These are phyloP conservation scores for Tachypleus tridentatus DNA, from an alignment of 1,140 invertebrate species.

Conservation along the genomic window DNA sequence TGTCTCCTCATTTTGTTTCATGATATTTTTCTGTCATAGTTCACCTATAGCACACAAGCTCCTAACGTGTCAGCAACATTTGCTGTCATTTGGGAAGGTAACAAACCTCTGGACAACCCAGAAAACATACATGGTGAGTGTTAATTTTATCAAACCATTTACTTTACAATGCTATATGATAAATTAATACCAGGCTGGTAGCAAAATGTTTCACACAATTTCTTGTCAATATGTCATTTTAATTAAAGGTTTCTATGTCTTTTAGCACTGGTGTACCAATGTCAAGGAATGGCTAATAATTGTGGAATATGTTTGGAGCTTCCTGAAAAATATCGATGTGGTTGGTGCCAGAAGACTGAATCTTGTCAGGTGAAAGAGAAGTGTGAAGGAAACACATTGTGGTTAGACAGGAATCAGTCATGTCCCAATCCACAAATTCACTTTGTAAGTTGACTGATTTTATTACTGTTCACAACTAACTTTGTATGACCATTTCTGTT, in stretches of 20 bases:
- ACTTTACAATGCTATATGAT: too few relatives aligned
- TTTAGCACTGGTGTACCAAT: slow-evolving; percentile 69
- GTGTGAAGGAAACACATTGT: slow-evolving; percentile 45
- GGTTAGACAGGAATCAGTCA: slow-evolving; percentile 77
- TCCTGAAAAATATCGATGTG: slow-evolving; percentile 78
- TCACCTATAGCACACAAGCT: slow-evolving; percentile 31
- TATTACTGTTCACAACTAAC: neutral
- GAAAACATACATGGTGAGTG: slow-evolving; percentile 73
- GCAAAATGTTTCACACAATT: too few relatives aligned
- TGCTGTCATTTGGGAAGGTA: slow-evolving; percentile 89
- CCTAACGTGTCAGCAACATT: slow-evolving; percentile 88
- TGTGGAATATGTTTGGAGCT: slow-evolving; percentile 87
- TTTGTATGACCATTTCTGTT: neutral
- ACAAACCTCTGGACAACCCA: slow-evolving; percentile 86
- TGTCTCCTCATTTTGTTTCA: too few relatives aligned
- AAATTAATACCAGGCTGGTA: too few relatives aligned
- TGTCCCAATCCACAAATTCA: slow-evolving; percentile 78
- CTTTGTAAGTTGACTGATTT: neutral
- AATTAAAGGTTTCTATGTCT: neutral
- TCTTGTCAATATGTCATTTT: too few relatives aligned
- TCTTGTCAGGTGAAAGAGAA: slow-evolving; percentile 83
- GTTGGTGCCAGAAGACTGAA: slow-evolving; percentile 70
- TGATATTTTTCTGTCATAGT: slow-evolving; percentile 12
- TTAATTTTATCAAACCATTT: neutral
- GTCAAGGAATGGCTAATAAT: slow-evolving; percentile 87